Evolutionary conservation across 2,797 vertebrate species (phyloP), one percentile per base, ranked within the genome.

Genomic region (Enteromius fasciolatus): DNA sequence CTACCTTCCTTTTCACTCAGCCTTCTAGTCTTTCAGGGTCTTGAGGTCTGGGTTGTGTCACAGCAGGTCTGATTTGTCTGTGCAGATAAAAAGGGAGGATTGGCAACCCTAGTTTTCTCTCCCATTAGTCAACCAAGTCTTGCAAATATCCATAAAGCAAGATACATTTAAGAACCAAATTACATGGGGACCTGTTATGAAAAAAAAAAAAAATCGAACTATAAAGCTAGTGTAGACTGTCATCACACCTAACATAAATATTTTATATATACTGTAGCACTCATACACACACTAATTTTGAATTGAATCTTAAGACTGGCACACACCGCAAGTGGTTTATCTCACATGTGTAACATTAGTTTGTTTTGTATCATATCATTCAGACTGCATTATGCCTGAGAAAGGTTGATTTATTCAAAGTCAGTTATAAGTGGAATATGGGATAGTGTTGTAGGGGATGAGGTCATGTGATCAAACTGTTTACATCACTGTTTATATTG

Each of bases 41-140:
- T 28, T 28, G 28, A 28, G 28, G 28, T 28, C 33, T 76, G 18
- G 57, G 63, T 25, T 82, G 64, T 76, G 72, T 80, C 59, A 59
- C 41, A 66, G 74, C 44, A 76, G 66, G 23, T 52, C 48, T 70
- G 28, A 70, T 14, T 54, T 31, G 25, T 61, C 48, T 61, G 66
- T 48, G 41, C 10, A 78, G 52, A 78, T 15, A 52, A 12, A 72
- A 76, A 75, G 31, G 5, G 7, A 7, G 23, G 9, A 50, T 18
- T 25, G 12, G 18, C 2, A 20, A 12, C 0, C 54, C 15, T 11
- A 25, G 4, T 5, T 52, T 33, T 67, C 31, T 69, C n/a, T 69
- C 9, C 9, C 17, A 1, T 57, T 3, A 33, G 33, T 50, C 76
- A 17, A 57, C 31, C 6, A 75, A 11, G 39, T 48, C 31, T 36